phyloP scores from a whole-genome alignment of 2,888 invertebrate genomes.

The Epirrita christyi region DNA sequence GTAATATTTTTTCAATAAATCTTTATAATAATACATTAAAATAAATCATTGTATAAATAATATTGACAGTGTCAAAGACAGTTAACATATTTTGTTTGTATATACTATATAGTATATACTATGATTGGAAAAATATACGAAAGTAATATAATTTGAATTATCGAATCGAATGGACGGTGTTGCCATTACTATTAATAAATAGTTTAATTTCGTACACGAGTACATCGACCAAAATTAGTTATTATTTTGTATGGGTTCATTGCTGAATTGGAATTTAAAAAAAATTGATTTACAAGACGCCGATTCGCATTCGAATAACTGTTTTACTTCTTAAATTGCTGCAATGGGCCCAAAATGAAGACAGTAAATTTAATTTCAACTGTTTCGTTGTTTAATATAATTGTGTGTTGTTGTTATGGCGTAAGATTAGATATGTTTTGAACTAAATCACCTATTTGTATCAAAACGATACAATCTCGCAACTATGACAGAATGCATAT shows the following conservation, averaged over 20 bases:
- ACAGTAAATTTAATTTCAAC: slow-evolving; percentile 16
- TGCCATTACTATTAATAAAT: slow-evolving; percentile 24
- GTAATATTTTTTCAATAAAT: slow-evolving; percentile 17
- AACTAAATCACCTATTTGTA: too few relatives aligned
- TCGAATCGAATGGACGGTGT: slow-evolving; percentile 11
- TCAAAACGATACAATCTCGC: too few relatives aligned
- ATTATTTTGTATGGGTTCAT: slow-evolving; percentile 21
- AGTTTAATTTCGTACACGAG: slow-evolving; percentile 22
- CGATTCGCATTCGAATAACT: too few relatives aligned
- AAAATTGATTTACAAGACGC: neutral
- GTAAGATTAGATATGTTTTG: slow-evolving; percentile 1
- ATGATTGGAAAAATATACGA: too few relatives aligned
- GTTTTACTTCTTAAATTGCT: neutral
- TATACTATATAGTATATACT: too few relatives aligned
- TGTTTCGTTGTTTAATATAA: neutral
- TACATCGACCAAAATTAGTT: slow-evolving; percentile 52
- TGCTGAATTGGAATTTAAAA: slow-evolving; percentile 1
- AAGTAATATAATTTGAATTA: neutral
- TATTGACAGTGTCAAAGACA: slow-evolving; percentile 7
- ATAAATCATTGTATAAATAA: slow-evolving; percentile 6
- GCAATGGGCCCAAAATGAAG: slow-evolving; percentile 10
- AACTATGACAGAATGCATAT: too few relatives aligned
- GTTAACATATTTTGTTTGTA: neutral
- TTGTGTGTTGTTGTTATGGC: neutral
- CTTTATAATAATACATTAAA: slow-evolving; percentile 16